phyloP scores from a whole-genome alignment of 64 coral and sea anemone species.

The Pocillopora damicornis region DNA sequence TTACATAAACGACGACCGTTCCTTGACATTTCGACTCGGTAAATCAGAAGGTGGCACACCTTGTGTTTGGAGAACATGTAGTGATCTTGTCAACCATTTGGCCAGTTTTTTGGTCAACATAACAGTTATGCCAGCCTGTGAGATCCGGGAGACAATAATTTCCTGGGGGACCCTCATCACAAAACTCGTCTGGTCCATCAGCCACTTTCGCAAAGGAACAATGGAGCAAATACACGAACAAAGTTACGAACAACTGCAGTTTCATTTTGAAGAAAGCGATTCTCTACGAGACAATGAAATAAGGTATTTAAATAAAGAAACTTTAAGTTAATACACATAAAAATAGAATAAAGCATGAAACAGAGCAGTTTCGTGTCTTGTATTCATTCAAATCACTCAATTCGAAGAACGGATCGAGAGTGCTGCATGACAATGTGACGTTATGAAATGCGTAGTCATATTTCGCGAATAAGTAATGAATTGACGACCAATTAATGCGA shows the following conservation, averaged over 20 bases:
- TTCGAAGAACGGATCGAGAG: too few relatives aligned
- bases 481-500: too few relatives aligned
- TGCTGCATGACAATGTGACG: too few relatives aligned
- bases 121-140: slow-evolving; percentile 14
- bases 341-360: too few relatives aligned
- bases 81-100: slow-evolving; percentile 16
- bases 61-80: not conserved
- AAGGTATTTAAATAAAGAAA: not conserved
- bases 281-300: not conserved
- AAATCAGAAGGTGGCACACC: not conserved
- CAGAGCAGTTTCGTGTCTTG: too few relatives aligned
- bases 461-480: too few relatives aligned
- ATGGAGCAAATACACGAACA: not conserved
- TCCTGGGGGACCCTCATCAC: slow-evolving; percentile 30
- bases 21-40: not conserved
- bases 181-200: not conserved
- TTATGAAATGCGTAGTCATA: too few relatives aligned
- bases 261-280: not conserved
- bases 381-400: too few relatives aligned
- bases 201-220: not conserved
- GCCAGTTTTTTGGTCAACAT: not conserved
- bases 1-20: too few relatives aligned
- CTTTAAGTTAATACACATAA: too few relatives aligned
- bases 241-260: not conserved
- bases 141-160: slow-evolving; percentile 21